A percentile compares a stretch with the other conserved stretches of the same genome.
These are phyloP conservation scores for Cinclus cinclus DNA, from an alignment of 2,113 vertebrate species.

Conservation along the genomic window DNA sequence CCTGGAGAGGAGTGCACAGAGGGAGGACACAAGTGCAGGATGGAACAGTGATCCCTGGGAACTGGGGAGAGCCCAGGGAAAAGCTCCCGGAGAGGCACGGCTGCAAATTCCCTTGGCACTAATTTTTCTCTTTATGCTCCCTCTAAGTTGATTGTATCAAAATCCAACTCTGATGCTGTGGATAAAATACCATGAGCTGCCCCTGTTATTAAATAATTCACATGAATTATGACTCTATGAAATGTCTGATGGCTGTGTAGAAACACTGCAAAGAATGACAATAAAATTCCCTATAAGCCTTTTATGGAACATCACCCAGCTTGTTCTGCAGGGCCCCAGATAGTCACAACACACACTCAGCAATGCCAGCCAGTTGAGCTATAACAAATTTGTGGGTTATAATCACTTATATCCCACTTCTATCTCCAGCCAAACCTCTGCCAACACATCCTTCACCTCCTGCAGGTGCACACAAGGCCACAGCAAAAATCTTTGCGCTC, in stretches of 20 bases:
- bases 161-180: accelerated
- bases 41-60: neutral
- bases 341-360: neutral
- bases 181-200: neutral
- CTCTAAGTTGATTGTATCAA: neutral
- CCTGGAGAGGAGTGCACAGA: accelerated
- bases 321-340: neutral
- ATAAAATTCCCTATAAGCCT: neutral
- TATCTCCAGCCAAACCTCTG: neutral
- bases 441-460: neutral
- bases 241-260: neutral
- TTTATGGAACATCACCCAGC: neutral
- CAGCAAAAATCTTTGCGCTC: neutral
- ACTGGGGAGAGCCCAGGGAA: accelerated
- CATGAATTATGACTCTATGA: neutral
- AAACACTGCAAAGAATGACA: neutral
- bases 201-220: neutral
- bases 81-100: accelerated
- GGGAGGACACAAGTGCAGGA: neutral
- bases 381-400: neutral
- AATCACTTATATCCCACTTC: neutral
- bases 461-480: neutral
- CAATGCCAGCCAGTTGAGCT: neutral
- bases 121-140: neutral
- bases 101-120: neutral